These are phyloP conservation scores for Rhopalosiphum maidis DNA, from an alignment of 1,140 invertebrate genomes.

Conservation along the genomic window DNA sequence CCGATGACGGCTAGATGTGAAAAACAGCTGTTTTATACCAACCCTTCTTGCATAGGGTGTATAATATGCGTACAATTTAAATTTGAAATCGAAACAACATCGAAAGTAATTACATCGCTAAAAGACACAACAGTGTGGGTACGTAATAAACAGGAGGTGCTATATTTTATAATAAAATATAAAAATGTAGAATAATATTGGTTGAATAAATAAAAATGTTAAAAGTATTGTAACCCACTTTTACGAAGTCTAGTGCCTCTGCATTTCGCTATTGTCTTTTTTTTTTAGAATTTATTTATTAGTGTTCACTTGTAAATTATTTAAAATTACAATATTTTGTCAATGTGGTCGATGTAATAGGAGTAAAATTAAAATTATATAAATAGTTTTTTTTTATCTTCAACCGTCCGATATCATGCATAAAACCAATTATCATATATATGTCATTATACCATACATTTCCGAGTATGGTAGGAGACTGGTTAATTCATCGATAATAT, in stretches of 20 bases:
- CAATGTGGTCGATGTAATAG: neutral
- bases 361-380: neutral
- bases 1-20: neutral
- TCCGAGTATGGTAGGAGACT: neutral
- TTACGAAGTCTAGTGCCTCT: neutral
- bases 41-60: neutral
- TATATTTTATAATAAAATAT: neutral
- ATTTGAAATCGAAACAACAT: neutral
- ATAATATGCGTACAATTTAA: neutral
- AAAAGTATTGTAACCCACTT: neutral
- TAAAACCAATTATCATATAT: neutral
- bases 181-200: neutral
- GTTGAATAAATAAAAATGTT: neutral
- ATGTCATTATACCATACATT: neutral
- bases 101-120: neutral
- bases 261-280: neutral
- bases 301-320: neutral
- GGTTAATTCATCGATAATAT: constrained; percentile 21
- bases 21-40: neutral
- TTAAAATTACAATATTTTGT: neutral
- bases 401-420: neutral
- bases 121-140: neutral
- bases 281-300: neutral
- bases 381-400: neutral
- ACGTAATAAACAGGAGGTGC: neutral